phyloP scores from a whole-genome alignment of 2,113 vertebrate genomes.

The Perccottus glenii region DNA sequence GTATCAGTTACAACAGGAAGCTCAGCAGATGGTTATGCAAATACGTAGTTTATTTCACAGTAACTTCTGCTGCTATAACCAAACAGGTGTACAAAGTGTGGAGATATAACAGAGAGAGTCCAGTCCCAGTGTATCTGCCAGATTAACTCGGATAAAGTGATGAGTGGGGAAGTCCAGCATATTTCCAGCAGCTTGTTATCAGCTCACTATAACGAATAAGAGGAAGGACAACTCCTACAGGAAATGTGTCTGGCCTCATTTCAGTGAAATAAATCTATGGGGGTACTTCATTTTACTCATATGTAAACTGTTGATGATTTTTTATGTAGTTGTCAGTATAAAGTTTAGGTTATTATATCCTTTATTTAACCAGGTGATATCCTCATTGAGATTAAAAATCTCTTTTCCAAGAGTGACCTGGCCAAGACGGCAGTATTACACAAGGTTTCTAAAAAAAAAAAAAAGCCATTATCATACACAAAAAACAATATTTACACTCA shows the following conservation, averaged over 20 bases:
- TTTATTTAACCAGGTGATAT: no score
- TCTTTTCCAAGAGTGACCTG: no score
- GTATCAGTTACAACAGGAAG: slow-evolving; percentile 24
- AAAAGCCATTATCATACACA: no score
- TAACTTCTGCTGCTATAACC: slow-evolving; percentile 43
- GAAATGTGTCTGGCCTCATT: slow-evolving; percentile 5
- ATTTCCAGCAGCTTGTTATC: slow-evolving; percentile 36
- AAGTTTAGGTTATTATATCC: no score
- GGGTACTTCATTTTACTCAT: no score
- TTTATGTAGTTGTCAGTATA: no score
- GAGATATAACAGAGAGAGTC: background rate
- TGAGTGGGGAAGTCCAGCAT: slow-evolving; percentile 32
- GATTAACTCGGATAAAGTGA: slow-evolving; percentile 2
- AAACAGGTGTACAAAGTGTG: background rate
- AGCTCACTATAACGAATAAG: slow-evolving; percentile 1
- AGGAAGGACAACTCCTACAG: slow-evolving; percentile 44
- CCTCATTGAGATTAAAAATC: no score
- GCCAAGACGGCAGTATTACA: no score
- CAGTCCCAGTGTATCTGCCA: background rate
- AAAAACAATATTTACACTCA: no score
- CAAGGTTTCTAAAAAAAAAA: no score
- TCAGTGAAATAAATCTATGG: no score
- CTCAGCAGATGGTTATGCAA: slow-evolving; percentile 56
- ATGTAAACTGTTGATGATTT: no score
- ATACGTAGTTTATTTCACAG: slow-evolving; percentile 27